phyloP scores from a whole-genome alignment of 2,113 vertebrate genomes.

The Cyanoliseus patagonus region DNA sequence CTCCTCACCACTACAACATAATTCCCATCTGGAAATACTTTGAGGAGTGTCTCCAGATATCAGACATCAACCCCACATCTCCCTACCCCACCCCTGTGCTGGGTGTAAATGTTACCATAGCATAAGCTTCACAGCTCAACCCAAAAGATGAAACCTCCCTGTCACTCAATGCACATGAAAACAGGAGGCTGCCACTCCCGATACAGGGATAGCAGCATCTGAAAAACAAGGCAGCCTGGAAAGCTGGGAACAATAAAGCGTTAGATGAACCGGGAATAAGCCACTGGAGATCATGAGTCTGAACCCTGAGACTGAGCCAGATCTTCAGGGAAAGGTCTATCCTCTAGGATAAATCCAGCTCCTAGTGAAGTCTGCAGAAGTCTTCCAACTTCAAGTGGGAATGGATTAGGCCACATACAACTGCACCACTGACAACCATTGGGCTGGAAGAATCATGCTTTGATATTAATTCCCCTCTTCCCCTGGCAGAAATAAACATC shows the following conservation, averaged over 20 bases:
- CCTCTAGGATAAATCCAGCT: neutral
- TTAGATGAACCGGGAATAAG: neutral
- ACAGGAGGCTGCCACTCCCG: neutral
- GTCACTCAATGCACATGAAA: neutral
- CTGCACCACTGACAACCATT: accelerated
- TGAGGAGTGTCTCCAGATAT: neutral
- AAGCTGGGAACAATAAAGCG: neutral
- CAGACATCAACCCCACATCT: neutral
- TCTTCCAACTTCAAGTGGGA: neutral
- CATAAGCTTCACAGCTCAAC: neutral
- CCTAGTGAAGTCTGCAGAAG: neutral
- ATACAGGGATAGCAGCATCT: neutral
- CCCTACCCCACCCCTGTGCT: neutral
- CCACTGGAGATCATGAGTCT: neutral
- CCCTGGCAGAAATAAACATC: neutral
- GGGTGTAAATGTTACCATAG: neutral
- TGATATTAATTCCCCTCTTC: neutral
- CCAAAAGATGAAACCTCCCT: neutral
- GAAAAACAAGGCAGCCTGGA: neutral
- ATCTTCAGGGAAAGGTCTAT: neutral
- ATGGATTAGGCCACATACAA: neutral
- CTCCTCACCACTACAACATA: neutral
- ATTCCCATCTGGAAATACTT: neutral
- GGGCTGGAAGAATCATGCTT: neutral
- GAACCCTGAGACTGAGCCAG: neutral